Percentiles rank a stretch among this genome's conserved stretches.
Evolutionary conservation across 2,113 vertebrate species (phyloP).

Genomic region (Cebus imitator): DNA sequence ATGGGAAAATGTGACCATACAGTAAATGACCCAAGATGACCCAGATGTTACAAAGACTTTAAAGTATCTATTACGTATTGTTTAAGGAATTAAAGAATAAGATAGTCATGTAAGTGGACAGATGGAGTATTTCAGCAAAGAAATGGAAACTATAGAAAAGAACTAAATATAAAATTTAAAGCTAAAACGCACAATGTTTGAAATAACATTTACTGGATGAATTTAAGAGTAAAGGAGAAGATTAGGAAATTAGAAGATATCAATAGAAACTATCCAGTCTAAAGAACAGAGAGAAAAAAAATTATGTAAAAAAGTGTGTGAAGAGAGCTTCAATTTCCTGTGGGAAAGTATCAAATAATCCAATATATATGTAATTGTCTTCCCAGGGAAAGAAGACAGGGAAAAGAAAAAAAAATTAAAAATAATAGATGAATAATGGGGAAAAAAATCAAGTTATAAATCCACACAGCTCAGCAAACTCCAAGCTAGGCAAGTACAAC

Average conservation of each 20-base stretch:
- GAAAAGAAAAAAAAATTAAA: neutral
- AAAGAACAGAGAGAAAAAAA: neutral
- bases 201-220: slow-evolving; percentile 9
- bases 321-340: neutral
- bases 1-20: neutral
- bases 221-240: neutral
- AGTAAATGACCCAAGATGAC: slow-evolving; percentile 16
- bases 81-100: slow-evolving; percentile 7
- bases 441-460: neutral
- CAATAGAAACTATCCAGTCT: neutral
- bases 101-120: neutral
- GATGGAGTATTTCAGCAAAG: neutral
- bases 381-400: neutral
- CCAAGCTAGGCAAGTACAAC: neutral
- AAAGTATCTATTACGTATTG: neutral
- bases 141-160: neutral
- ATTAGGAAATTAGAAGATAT: neutral
- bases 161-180: slow-evolving; percentile 44
- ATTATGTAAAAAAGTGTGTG: neutral
- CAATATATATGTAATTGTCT: neutral
- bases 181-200: slow-evolving; percentile 35
- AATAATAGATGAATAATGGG: neutral
- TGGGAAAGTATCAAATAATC: neutral
- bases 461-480: neutral
- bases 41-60: slow-evolving; percentile 23